Conservation (phyloP, 2,888 invertebrate genomes). For the Bombylius major region DNA sequence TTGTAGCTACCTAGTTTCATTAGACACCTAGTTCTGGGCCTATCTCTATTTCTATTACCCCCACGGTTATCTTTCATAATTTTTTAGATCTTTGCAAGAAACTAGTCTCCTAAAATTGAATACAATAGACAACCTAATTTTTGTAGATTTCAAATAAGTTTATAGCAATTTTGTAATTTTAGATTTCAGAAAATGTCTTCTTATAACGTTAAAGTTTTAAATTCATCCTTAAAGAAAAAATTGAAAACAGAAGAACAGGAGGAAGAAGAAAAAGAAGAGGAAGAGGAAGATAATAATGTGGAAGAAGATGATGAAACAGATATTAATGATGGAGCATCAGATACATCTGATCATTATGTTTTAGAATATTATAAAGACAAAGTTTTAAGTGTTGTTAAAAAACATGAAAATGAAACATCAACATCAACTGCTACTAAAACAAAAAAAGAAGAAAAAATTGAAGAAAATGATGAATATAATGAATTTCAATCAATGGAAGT, state of each 20-base stretch:
- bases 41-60: no score
- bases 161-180: no score
- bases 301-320: neutral
- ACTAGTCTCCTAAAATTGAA: no score
- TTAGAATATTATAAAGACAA: neutral
- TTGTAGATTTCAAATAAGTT: no score
- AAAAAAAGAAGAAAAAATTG: no score
- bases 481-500: constrained; percentile 2
- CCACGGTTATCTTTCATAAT: no score
- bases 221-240: neutral
- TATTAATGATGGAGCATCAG: no score
- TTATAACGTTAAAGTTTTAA: neutral
- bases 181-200: neutral
- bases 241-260: neutral
- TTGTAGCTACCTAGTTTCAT: no score
- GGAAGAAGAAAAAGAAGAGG: neutral
- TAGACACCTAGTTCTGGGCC: no score
- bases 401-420: neutral
- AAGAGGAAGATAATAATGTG: neutral
- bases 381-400: neutral
- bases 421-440: no score
- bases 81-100: no score
- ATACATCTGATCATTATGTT: neutral
- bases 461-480: constrained; percentile 3
- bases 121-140: no score